Base-by-base conservation (phyloP, 1,140 invertebrate genomes). In the Varroa destructor region DNA sequence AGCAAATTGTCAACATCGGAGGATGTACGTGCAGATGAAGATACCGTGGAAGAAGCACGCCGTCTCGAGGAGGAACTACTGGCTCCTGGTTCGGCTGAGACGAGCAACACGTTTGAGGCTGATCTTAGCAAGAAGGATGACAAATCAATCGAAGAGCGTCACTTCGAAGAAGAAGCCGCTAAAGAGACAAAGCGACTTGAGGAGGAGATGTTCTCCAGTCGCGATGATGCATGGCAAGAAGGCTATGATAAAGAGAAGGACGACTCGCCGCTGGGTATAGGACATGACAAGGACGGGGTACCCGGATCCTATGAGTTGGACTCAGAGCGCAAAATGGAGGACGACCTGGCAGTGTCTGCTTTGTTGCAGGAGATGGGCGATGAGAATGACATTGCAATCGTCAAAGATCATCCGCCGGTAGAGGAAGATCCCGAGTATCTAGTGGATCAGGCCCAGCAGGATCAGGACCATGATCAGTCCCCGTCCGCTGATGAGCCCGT, bases 301-400 rank as follows among this genome's bases (percentile, higher is more conserved):
- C 25, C 25, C 57, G 57, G 61, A 1, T 40, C 46, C 46, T 67
- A 67, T 46, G 61, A 67, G 36, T 37, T 67, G 61, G 61, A 67
- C 61, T 67, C 61, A 46, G 75, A 77, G 43, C 55, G 76, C 57
- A 77, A 75, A 71, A 75, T 75, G 8, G 77, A 77, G 74, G 76
- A 77, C 74, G 77, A 77, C 71, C 57, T 77, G 2, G 77, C 77
- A 25, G 76, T 77, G 1, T 75, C 75, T 14, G 76, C 77, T 55
- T 58, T 77, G n/a, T 64, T 77, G n/a, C 75, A 75, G 72, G 77
- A 77, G 58, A 77, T 77, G 77, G 73, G 75, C 72, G 73, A 73
- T 73, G 71, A 73, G 40, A 74, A 73, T 70, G 64, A 74, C 54
- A 51, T 51, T 5, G 46, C 46, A 51, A 67, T 67, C 37, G 61